Evolutionary conservation across 2,888 invertebrate species (phyloP), one percentile per base, ranked within the genome.

Genomic region (Romanomermis culicivorax): DNA sequence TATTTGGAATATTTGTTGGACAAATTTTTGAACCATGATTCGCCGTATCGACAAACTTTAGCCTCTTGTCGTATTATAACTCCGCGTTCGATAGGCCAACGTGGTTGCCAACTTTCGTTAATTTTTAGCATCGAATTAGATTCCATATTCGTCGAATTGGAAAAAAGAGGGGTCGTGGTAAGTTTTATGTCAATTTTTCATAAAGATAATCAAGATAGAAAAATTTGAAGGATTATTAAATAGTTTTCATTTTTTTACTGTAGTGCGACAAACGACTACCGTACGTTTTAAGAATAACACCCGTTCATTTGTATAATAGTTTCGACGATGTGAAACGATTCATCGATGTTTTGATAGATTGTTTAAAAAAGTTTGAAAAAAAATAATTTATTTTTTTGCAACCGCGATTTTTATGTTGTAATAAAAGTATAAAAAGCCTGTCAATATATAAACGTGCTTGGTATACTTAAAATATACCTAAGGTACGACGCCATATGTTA

Each of bases 101-200:
- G 77, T 55, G 77, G 77, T 2, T 71, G 72, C 52, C 76, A 76
- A 60, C 65, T 77, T 29, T 76, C 76, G 1, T 60, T 77, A 47
- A 65, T 65, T 26, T 75, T 76, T 61, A 69, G 69, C 17, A 60
- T 69, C 42, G 65, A 70, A 20, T 66, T 74, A 3, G 61, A 64
- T 4, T 52, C 64, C n/a, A 68, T 76, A 26, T 72, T 71, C 61
- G 56, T 66, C 25, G 69, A 74, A 58, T 63, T 77, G 23, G 64
- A 68, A 58, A 70, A 70, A 56, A 60, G 73, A 47, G 77, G 77
- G 36, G 71, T 75, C 30, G 70, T 75, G 61, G 76, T 76, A 60
- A 67, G 73, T 42, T 56, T 14, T 48, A 14, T 27, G 14, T 11
- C 4, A 29, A 7, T 27, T 7, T 27, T 27, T 45, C n/a, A n/a